Evolutionary conservation across 2,113 vertebrate genomes (phyloP), one percentile per base, ranked within the genome.

Genomic region (rat (Rattus norvegicus)): DNA sequence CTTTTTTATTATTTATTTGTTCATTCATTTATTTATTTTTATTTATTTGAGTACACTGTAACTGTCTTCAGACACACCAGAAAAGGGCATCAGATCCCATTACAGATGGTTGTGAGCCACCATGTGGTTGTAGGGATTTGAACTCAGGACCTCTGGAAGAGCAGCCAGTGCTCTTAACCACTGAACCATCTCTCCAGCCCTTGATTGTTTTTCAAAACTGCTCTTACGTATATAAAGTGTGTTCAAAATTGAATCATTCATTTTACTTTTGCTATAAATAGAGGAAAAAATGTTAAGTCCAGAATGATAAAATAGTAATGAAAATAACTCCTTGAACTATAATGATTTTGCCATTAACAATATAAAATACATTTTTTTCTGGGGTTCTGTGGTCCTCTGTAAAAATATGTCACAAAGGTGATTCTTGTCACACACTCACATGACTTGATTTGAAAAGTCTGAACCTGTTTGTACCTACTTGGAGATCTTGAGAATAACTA

Each of bases 171-270:
- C 30, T 69, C 12, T 69, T 69, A 69, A 69, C 30, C 67, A 33
- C 12, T 69, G 12, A 69, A 28, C 12, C 30, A 69, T 69, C 30
- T 69, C 67, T 33, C 28, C 12, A 69, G 30, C 12, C 30, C 67
- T 69, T 69, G 28, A 33, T 69, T 33, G 76, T 39, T 86, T 75
- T 81, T 88, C 49, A 75, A 89, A 61, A 94, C 56, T 61, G 63
- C 13, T 61, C 6, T 92, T 49, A 77, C 61, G 79, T 73, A 67
- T 90, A 72, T 52, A 94, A 17, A 39, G 47, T 49, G 56, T 86
- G 73, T 84, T 91, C 19, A 94, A 97, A 83, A 30, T 80, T 90
- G 73, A 91, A 77, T 65, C 75, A 83, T 61, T 86, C 63, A 67
- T 76, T 54, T 73, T 83, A 84, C 88, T 90, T 90, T 73, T 24